phyloP scores from a whole-genome alignment of 2,888 invertebrate genomes.

The Stegophylla sp. region DNA sequence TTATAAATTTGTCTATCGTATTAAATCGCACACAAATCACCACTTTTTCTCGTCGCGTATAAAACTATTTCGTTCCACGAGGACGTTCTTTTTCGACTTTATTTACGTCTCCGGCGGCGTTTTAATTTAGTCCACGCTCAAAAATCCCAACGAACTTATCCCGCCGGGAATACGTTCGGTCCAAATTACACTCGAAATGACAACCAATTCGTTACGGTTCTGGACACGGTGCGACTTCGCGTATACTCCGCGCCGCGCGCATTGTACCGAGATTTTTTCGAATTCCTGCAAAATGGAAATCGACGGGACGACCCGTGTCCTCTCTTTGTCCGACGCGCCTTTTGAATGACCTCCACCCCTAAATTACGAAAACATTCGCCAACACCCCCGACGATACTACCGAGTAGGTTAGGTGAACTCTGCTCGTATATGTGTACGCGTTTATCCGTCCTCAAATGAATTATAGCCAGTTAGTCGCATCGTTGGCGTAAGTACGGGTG shows the following conservation, averaged over 20 bases:
- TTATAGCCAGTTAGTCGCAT: neutral
- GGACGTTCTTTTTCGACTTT: neutral
- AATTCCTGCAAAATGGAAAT: slow-evolving; percentile 1
- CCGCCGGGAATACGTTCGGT: slow-evolving; percentile 28
- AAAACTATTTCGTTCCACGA: neutral
- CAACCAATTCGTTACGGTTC: slow-evolving; percentile 48
- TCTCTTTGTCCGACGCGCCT: neutral
- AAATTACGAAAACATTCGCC: neutral
- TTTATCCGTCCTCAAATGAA: neutral
- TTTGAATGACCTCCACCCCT: too few species aligned
- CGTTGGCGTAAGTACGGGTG: neutral
- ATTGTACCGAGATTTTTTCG: too few species aligned
- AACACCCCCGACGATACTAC: too few species aligned
- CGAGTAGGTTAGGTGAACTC: too few species aligned
- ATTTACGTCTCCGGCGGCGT: slow-evolving; percentile 3
- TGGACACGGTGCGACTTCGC: neutral
- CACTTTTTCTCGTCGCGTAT: neutral
- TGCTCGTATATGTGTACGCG: neutral
- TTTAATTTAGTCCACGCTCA: slow-evolving; percentile 37
- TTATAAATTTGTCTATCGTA: too few species aligned
- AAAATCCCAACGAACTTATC: neutral
- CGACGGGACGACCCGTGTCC: neutral
- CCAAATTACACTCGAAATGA: slow-evolving; percentile 37
- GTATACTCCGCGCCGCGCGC: too few species aligned
- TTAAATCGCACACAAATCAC: neutral